Evolutionary conservation across 53 echinoderm and acorn worm genomes (phyloP).

Genomic region (Holothuria leucospilota): DNA sequence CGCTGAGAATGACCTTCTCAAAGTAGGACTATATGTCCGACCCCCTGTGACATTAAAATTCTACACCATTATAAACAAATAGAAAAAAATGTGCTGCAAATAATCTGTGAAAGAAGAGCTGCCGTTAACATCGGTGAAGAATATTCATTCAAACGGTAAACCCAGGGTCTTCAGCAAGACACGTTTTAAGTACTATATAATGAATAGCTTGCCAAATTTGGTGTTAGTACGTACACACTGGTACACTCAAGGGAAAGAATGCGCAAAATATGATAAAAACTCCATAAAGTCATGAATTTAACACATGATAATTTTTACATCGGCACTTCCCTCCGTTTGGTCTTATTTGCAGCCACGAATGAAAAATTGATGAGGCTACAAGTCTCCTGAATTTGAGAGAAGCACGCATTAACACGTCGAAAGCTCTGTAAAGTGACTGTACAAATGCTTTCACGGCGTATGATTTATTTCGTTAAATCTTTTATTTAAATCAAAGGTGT

Average conservation of each 20-base stretch:
- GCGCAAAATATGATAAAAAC: constrained; percentile 22
- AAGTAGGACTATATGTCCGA: too few species aligned
- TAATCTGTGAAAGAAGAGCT: too few species aligned
- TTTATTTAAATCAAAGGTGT: constrained; percentile 44
- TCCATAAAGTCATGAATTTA: constrained; percentile 43
- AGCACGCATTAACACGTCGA: constrained; percentile 45
- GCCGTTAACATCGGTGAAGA: too few species aligned
- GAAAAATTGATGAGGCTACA: constrained; percentile 40
- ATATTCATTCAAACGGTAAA: too few species aligned
- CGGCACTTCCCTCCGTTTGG: constrained; percentile 32
- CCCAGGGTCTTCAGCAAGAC: too few species aligned
- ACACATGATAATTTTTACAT: constrained; percentile 41
- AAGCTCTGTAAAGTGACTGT: constrained; percentile 42
- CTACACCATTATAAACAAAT: too few species aligned
- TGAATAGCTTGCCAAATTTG: too few species aligned
- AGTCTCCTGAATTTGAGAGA: constrained; percentile 28
- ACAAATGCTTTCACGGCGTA: constrained; percentile 53
- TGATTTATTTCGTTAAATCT: constrained; percentile 52
- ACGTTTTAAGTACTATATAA: too few species aligned
- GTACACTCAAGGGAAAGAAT: constrained; percentile 1
- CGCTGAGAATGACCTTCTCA: too few species aligned
- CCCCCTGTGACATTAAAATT: too few species aligned
- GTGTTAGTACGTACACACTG: not conserved
- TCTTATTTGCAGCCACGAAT: constrained; percentile 44
- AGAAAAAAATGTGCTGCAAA: too few species aligned